Base-by-base conservation (phyloP, 2,888 invertebrate species). In the Lysandra bellargus region DNA sequence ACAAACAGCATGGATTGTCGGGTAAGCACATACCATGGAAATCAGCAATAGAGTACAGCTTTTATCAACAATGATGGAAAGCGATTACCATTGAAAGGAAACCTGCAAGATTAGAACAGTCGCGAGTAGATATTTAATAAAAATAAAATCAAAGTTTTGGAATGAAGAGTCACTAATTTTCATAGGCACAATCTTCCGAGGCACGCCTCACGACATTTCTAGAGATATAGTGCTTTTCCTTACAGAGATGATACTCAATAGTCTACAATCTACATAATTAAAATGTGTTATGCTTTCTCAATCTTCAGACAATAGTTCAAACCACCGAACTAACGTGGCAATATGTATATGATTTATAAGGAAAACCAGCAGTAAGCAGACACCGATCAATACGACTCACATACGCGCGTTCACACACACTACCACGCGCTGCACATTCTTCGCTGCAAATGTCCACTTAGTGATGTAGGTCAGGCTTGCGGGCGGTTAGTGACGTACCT, bases 381-480 rank as follows among this genome's bases (percentile, higher is more conserved):
- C 57, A 33, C 76, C 76, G 57, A 60, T 75, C 75, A 80, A 79
- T 80, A 78, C 81, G 79, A 80, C 79, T 79, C 80, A 77, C 44
- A 78, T 75, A 79, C 81, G 80, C 80, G 79, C 80, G 80, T 80
- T 83, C 83, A 80, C 80, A 9, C 80, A 82, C 75, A 79, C 82
- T 78, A 83, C 82, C 85, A 84, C 82, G 78, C 77, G 49, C 78
- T 80, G 80, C 82, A 81, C 91, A 91, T 91, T 90, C 91, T 87
- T 89, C 86, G 86, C 85, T 85, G 85, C 85, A 87, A 89, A 87
- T 89, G 88, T 89, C 89, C 89, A 90, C 87, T 88, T 89, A 89
- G 92, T 92, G 92, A 92, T 92, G 92, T 92, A 92, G 92, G 92
- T 92, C 92, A 92, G 86, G 76, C 86, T 83, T 82, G 84, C 81